These are phyloP conservation scores for Baronia brevicornis DNA, from an alignment of 2,888 invertebrate species.

Conservation along the genomic window DNA sequence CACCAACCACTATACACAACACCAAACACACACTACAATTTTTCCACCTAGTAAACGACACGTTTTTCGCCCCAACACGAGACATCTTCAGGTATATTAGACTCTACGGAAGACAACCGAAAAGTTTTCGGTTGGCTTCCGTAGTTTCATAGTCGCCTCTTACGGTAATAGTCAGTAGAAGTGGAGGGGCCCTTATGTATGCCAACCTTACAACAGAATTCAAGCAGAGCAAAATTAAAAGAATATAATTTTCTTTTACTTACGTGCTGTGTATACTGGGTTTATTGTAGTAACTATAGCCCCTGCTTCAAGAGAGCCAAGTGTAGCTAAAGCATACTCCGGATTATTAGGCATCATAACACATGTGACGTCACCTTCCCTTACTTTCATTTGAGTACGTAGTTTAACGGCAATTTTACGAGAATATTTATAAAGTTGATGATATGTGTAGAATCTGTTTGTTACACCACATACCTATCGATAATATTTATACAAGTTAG, in stretches of 20 bases:
- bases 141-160: too few relatives aligned
- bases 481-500: constrained; percentile 10
- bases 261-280: constrained; percentile 79
- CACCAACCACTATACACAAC: too few relatives aligned
- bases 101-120: neutral
- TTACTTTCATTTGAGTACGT: constrained; percentile 75
- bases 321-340: constrained; percentile 77
- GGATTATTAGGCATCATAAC: constrained; percentile 82
- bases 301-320: constrained; percentile 80
- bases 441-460: constrained; percentile 80
- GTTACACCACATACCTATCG: constrained; percentile 82
- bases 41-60: too few relatives aligned
- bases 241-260: constrained; percentile 24
- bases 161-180: too few relatives aligned
- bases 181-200: too few relatives aligned
- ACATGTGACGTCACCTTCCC: constrained; percentile 78
- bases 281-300: constrained; percentile 80
- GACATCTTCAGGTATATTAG: too few relatives aligned
- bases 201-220: too few relatives aligned
- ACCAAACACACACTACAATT: too few relatives aligned
- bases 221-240: too few relatives aligned
- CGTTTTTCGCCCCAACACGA: too few relatives aligned
- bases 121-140: too few relatives aligned
- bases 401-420: constrained; percentile 77
- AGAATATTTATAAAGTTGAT: constrained; percentile 75